These are phyloP conservation scores for Exocentrus adspersus DNA, from an alignment of 2,888 invertebrate genomes.

Conservation along the genomic window DNA sequence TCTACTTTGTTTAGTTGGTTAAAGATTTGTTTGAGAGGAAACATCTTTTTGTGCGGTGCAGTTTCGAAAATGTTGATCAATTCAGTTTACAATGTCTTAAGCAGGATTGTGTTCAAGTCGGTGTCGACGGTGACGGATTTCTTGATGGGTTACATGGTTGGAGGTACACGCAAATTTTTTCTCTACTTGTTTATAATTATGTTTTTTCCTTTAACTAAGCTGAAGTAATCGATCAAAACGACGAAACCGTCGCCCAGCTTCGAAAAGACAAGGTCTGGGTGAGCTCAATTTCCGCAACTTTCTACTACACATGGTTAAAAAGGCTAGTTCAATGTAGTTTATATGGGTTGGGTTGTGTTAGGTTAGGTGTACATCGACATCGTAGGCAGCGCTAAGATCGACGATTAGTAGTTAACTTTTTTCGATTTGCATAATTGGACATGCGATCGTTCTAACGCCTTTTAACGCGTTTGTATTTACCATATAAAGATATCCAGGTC, in stretches of 20 bases:
- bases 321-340: background rate
- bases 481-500: too few species aligned
- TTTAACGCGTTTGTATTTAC: too few species aligned
- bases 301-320: background rate
- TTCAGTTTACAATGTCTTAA: conserved; percentile 35
- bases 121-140: conserved; percentile 39
- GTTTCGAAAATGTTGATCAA: conserved; percentile 20
- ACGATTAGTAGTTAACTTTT: background rate
- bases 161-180: conserved; percentile 41
- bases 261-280: background rate
- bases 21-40: background rate
- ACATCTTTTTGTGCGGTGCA: background rate
- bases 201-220: too few species aligned
- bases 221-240: too few species aligned
- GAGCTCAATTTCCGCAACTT: background rate
- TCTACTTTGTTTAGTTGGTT: background rate
- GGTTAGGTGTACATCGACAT: background rate
- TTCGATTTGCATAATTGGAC: background rate
- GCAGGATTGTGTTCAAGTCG: conserved; percentile 38
- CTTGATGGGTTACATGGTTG: conserved; percentile 39
- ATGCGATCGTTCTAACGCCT: background rate
- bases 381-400: background rate
- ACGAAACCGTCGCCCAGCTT: background rate
- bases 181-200: too few species aligned
- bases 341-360: background rate